Conservation (phyloP, 2,888 invertebrate genomes). For the Xanthorhoe designata region DNA sequence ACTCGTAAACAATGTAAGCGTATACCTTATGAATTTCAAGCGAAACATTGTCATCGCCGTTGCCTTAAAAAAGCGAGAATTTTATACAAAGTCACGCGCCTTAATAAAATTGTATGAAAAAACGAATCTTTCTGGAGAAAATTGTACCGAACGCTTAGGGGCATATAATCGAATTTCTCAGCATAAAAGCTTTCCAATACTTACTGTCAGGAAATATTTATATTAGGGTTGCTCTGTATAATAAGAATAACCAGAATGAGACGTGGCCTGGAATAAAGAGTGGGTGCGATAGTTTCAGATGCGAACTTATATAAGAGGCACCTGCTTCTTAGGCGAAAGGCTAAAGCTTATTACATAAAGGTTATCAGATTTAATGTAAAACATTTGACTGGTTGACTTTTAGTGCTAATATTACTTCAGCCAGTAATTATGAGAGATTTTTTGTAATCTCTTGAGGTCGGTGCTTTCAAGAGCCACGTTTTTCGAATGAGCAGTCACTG, state of each 20-base stretch:
- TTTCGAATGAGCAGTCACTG: no score
- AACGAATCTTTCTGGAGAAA: conserved; percentile 51
- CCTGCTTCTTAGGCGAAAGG: background rate
- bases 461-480: no score
- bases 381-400: background rate
- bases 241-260: conserved; percentile 52
- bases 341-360: no score
- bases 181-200: conserved; percentile 56
- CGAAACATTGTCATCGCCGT: conserved; percentile 27
- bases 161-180: conserved; percentile 60
- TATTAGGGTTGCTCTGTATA: conserved; percentile 57
- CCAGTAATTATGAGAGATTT: no score
- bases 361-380: background rate
- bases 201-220: conserved; percentile 63
- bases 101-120: conserved; percentile 53
- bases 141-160: conserved; percentile 51
- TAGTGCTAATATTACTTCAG: no score
- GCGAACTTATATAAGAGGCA: background rate
- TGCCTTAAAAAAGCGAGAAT: conserved; percentile 37
- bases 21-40: conserved; percentile 28
- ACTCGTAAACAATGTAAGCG: conserved; percentile 1
- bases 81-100: conserved; percentile 43
- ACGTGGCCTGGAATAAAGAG: conserved; percentile 43
- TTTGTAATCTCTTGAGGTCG: no score
- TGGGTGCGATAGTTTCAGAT: conserved; percentile 5